Evolutionary conservation across 2,888 invertebrate genomes (phyloP), one percentile per base, ranked within the genome.

Genomic region (Nudaria mundana): DNA sequence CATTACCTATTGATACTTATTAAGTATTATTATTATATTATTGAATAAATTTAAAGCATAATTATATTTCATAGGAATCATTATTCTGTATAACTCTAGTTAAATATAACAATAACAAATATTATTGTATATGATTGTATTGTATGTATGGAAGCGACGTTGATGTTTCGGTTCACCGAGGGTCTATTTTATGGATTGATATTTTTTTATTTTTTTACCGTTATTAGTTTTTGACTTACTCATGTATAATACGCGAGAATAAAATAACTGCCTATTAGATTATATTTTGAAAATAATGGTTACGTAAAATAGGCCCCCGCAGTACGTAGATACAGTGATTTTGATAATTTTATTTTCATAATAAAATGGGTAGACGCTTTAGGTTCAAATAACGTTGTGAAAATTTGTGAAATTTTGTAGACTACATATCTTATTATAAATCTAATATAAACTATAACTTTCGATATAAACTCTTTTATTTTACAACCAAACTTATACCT

Each of bases 31-130:
- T 84, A 85, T 86, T 81, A 83, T 87, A 81, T 76, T 85, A 89
- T 87, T 86, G 78, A 87, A 89, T 86, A 87, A 88, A 88, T 87
- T 85, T 83, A 88, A 89, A 87, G 86, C 87, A 88, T 88, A 88
- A 89, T 89, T 89, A 88, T 89, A 89, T 89, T 89, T 89, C 88
- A 89, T 89, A 89, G 88, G 89, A 83, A 89, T 88, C 86, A 89
- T 89, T 89, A 89, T 89, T 89, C 89, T 85, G 87, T 89, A 89
- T 89, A 88, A 89, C 87, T 86, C 84, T 89, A 89, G 89, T 88
- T 89, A 88, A 88, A 81, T 88, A 81, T 88, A 87, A 88, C 80
- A 76, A 85, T 87, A 82, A 82, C 78, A 70, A 67, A 63, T 64
- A 66, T 67, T 72, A 78, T 80, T 81, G 84, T 84, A 79, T 79